Evolutionary conservation across 2,797 vertebrate genomes (phyloP).

Genomic region (Megaceryle alcyon): DNA sequence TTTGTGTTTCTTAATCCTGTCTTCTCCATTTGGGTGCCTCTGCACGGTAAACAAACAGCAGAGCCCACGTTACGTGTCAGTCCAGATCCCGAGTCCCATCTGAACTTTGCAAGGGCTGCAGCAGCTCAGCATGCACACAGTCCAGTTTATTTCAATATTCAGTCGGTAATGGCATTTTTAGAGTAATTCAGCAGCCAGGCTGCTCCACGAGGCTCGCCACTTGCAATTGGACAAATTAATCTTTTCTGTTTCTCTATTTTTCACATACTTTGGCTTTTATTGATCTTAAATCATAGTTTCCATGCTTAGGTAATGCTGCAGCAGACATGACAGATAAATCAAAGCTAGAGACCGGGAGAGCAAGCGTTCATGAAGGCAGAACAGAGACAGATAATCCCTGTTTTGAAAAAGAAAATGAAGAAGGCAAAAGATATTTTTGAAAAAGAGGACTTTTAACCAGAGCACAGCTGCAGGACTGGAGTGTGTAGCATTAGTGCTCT

Average conservation of each 20-base stretch:
- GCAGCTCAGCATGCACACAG: neutral
- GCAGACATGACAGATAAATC: constrained; percentile 43
- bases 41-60: neutral
- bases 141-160: neutral
- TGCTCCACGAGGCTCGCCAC: neutral
- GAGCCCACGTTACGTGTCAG: neutral
- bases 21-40: neutral
- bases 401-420: constrained; percentile 40
- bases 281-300: constrained; percentile 58
- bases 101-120: neutral
- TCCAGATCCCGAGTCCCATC: neutral
- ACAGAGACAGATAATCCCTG: constrained; percentile 59
- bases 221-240: neutral
- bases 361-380: neutral
- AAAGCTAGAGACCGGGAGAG: constrained; percentile 7
- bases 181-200: neutral
- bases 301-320: constrained; percentile 50
- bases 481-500: constrained; percentile 48
- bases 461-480: constrained; percentile 42
- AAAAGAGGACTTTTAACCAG: constrained; percentile 33
- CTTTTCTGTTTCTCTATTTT: constrained; percentile 22
- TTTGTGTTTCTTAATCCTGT: neutral
- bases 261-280: constrained; percentile 34
- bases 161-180: neutral
- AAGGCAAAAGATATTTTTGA: constrained; percentile 36